Evolutionary conservation across 2,888 invertebrate genomes (phyloP).

Genomic region (Latrodectus elegans): DNA sequence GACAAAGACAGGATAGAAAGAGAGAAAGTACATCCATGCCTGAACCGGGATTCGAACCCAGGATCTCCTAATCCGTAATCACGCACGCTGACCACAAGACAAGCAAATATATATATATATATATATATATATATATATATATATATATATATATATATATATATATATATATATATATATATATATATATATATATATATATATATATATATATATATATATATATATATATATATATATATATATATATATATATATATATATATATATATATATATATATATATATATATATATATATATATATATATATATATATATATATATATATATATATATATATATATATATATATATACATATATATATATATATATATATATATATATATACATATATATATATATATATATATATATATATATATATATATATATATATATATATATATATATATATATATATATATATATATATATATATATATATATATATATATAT

Average conservation of each 20-base stretch:
- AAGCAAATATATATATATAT: too few species aligned
- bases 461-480: conserved; percentile 21
- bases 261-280: conserved; percentile 19
- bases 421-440: conserved; percentile 19
- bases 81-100: too few species aligned
- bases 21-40: too few species aligned
- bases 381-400: conserved; percentile 19
- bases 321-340: conserved; percentile 10
- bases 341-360: conserved; percentile 11
- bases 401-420: conserved; percentile 19
- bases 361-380: conserved; percentile 19
- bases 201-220: too few species aligned
- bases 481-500: conserved; percentile 23
- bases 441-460: conserved; percentile 21
- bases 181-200: too few species aligned
- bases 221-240: too few species aligned
- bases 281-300: conserved; percentile 21
- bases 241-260: conserved; percentile 17
- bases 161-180: too few species aligned
- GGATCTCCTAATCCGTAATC: too few species aligned
- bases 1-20: too few species aligned
- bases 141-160: too few species aligned
- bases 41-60: too few species aligned
- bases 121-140: too few species aligned
- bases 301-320: background rate